Base-by-base conservation (phyloP, 1,140 invertebrate genomes). In the Glomeris maerens region DNA sequence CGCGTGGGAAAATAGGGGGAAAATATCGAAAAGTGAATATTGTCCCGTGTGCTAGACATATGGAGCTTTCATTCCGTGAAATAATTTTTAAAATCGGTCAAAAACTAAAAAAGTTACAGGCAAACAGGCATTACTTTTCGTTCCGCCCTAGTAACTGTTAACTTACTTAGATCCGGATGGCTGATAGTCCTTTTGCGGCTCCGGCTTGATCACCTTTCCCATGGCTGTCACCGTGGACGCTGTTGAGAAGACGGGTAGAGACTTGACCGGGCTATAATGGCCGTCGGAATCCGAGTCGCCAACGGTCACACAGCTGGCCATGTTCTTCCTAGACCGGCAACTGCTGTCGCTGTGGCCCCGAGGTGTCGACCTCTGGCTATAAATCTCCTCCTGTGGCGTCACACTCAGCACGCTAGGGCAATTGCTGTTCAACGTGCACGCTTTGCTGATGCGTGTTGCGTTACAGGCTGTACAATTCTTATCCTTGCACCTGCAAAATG, bases 301-400 rank as follows among this genome's bases (percentile, higher is more conserved):
- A 23, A 87, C 80, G 31, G 81, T 84, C n/a, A 85, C 80, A 66
- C 83, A 85, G 47, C 80, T 84, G 54, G 84, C 81, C 27, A 83
- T 78, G 68, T 83, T 81, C 61, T 81, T 77, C 48, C 78, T 67
- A 46, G 27, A 45, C 20, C 28, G 45, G 26, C 28, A 10, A 22
- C 20, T 47, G 5, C 17, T 42, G 20, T 25, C 25, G 20, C 17
- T 42, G 25, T 17, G 31, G 41, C 47, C 36, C 47, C 51, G 52
- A 17, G 45, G 36, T 49, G 51, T 48, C 5, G 50, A 39, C 17
- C 50, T 50, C 10, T 51, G 17, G 45, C 56, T 60, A 53, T 50
- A 61, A 14, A 47, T 29, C 23, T 63, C 60, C 26, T 64, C 63
- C 54, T 66, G 62, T 20, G 66, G 67, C 3, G 62, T 66, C 36